Base-by-base conservation (phyloP, 2,113 vertebrate species). In the Sialia sialis region DNA sequence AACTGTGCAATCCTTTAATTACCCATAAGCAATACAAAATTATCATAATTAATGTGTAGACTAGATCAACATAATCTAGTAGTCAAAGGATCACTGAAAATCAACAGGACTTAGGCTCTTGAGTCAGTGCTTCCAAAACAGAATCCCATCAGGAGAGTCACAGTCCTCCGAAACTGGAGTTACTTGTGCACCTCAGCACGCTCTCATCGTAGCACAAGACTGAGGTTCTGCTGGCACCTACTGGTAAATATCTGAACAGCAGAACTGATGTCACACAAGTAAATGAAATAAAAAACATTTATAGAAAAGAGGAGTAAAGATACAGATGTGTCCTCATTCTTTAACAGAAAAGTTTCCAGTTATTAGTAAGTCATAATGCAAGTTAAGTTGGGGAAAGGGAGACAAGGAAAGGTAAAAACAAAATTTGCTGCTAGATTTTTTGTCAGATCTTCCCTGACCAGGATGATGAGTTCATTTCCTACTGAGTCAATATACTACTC, bases 161-260 rank as follows among this genome's bases (percentile, higher is more conserved):
- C 58, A 58, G 64, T 80, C 48, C 21, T 80, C n/a, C 1, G 6
- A 70, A 86, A 75, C 20, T 36, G 14, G 7, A 76, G 38, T 20
- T 85, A 68, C n/a, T 78, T 23, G 63, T 44, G 32, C n/a, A 56
- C 7, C 30, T 59, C 77, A 68, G 54, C 55, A 55, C 26, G 46
- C 0, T 4, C 16, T 44, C 59, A 9, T 7, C 1, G 4, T 2
- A 66, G 43, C 44, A 52, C 67, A 69, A 96, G 92, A 49, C 41
- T 97, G 83, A 93, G 77, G 55, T 81, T 97, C 96, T 98, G 93
- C 97, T 98, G 98, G 97, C 98, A 97, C 81, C 98, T 98, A 78
- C 95, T 95, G 98, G 94, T 93, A 93, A 41, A 66, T 22, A 6
- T 56, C 68, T 87, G 84, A 93, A 97, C 41, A 94, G 90, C 93